These are phyloP conservation scores for Bos taurus DNA, from an alignment of 2,113 vertebrate species.

Conservation along the genomic window ARS-UCD2.0 NC_037351.1:48150501-48151000, in stretches of 20 bases:
- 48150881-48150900: neutral
- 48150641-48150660: neutral
- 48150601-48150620: neutral
- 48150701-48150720: no score
- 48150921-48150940: neutral
- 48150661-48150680: neutral
- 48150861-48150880: neutral
- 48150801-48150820: neutral
- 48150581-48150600: neutral
- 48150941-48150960: neutral
- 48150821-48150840: neutral
- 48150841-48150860: neutral
- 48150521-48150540: neutral
- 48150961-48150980: neutral
- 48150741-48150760: accelerated
- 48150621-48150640: neutral
- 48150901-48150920: neutral
- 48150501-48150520: neutral
- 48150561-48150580: neutral
- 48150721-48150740: neutral
- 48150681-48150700: neutral
- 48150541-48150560: neutral
- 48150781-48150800: neutral
- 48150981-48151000: neutral
- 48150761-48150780: neutral